These are phyloP conservation scores for Buathra laborator DNA, from an alignment of 2,888 invertebrate genomes.

Conservation along the genomic window DNA sequence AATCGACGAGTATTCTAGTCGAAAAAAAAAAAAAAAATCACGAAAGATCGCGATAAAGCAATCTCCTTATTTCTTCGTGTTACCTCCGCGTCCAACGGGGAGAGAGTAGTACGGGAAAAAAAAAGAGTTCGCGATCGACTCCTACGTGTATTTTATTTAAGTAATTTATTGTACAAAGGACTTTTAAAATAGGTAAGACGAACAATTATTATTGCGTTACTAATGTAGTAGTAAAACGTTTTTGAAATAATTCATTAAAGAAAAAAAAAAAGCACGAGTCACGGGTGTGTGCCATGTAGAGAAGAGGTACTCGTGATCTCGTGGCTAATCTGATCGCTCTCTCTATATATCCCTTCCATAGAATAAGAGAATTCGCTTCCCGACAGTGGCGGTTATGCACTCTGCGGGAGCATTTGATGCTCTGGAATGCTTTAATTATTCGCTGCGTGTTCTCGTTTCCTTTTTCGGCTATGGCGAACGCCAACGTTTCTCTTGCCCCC, in stretches of 20 bases:
- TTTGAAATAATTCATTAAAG: no score
- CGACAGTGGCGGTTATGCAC: conserved; percentile 21
- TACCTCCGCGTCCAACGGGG: conserved; percentile 62
- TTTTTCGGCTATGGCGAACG: conserved; percentile 60
- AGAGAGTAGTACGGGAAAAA: conserved; percentile 38
- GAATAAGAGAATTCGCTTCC: background rate
- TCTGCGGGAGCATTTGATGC: conserved; percentile 27
- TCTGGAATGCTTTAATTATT: conserved; percentile 40
- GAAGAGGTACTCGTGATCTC: conserved; percentile 51
- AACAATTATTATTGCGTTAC: conserved; percentile 1
- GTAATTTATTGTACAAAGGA: conserved; percentile 83
- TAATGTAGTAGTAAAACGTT: background rate
- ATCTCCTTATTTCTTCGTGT: conserved; percentile 48
- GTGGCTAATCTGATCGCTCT: conserved; percentile 29
- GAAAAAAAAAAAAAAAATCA: conserved; percentile 36
- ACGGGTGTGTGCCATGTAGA: conserved; percentile 36
- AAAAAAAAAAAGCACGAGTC: conserved; percentile 37
- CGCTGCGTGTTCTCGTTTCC: conserved; percentile 33
- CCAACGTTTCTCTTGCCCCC: conserved; percentile 31
- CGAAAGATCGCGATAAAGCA: conserved; percentile 24
- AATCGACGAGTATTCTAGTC: conserved; percentile 54
- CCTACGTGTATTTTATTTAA: conserved; percentile 79
- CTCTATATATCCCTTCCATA: conserved; percentile 17
- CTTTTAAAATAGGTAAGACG: conserved; percentile 80
- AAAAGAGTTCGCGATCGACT: conserved; percentile 61